Base-by-base conservation (phyloP, 2,888 invertebrate species). In the Scaptomyza parva region DNA sequence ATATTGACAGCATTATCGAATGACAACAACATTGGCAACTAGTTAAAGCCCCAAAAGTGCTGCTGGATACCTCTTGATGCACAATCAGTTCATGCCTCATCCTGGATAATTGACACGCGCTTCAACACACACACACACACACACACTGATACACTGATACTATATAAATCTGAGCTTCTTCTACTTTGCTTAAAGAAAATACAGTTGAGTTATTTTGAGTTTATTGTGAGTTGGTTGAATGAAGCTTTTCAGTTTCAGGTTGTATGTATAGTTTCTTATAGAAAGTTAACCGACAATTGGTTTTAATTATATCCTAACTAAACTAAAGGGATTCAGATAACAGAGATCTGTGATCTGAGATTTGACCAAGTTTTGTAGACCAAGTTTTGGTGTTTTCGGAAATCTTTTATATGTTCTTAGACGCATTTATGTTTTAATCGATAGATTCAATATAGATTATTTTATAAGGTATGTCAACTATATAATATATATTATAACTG, bases 1-100 rank as follows among this genome's bases (percentile, higher is more conserved):
- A 62, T 57, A 35, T 52, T 52, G 26, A 28, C 39, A 14, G 18
- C 43, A 47, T 30, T 40, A 75, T 54, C 53, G 7, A 53, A 61
- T 55, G 39, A 53, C 70, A 54, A 41, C 70, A 54, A 50, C 70
- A 53, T 12, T 18, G 47, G 22, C 52, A 57, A 40, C 17, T 28
- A 69, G 57, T 40, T 52, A 78, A 81, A 88, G 86, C 88, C 83
- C 37, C 40, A 75, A 43, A 78, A 87, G 86, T 87, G 82, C 63
- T 35, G 55, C 63, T 37, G 58, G 24, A 59, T 60, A 47, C 44
- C 26, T 53, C 40, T 9, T n/a, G 3, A 30, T 37, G 40, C n/a
- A n/a, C n/a, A n/a, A n/a, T n/a, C n/a, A n/a, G n/a, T n/a, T n/a
- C n/a, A n/a, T 47, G 26, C 18, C n/a, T 9, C 26, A 44, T 64